A percentile compares a stretch with the other conserved stretches of the same genome.
These are phyloP conservation scores for Chaetodon trifascialis DNA, from an alignment of 2,113 vertebrate species.

Conservation along the genomic window DNA sequence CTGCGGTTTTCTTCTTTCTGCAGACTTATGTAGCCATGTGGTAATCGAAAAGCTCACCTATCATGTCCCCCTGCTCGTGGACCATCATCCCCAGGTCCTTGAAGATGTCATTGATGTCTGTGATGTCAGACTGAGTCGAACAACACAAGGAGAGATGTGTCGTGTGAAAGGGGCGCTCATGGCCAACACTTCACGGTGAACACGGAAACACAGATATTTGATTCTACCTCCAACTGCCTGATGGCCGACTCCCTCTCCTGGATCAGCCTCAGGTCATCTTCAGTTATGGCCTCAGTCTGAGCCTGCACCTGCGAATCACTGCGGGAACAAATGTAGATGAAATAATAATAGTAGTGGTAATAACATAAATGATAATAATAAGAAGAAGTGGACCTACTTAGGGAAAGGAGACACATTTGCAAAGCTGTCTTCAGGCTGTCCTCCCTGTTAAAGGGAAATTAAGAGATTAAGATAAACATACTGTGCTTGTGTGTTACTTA, in stretches of 20 bases:
- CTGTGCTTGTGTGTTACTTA: neutral
- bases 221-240: slow-evolving; percentile 91
- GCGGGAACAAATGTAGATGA: slow-evolving; percentile 1
- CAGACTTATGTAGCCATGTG: no score
- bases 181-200: neutral
- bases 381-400: slow-evolving; percentile 80
- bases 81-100: slow-evolving; percentile 98
- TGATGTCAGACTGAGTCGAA: slow-evolving; percentile 91
- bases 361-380: neutral
- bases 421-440: slow-evolving; percentile 88
- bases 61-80: slow-evolving; percentile 97
- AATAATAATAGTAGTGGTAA: neutral
- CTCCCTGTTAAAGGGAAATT: slow-evolving; percentile 81
- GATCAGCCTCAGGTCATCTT: slow-evolving; percentile 94
- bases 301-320: slow-evolving; percentile 86
- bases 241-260: slow-evolving; percentile 93
- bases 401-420: slow-evolving; percentile 86
- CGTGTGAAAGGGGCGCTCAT: neutral
- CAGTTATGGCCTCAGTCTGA: slow-evolving; percentile 91
- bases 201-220: neutral
- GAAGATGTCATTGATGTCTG: slow-evolving; percentile 98
- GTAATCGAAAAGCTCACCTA: slow-evolving; percentile 86
- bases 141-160: slow-evolving; percentile 16
- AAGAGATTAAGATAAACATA: neutral
- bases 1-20: no score